phyloP scores from a whole-genome alignment of 2,113 vertebrate species.

The Psophia crepitans region DNA sequence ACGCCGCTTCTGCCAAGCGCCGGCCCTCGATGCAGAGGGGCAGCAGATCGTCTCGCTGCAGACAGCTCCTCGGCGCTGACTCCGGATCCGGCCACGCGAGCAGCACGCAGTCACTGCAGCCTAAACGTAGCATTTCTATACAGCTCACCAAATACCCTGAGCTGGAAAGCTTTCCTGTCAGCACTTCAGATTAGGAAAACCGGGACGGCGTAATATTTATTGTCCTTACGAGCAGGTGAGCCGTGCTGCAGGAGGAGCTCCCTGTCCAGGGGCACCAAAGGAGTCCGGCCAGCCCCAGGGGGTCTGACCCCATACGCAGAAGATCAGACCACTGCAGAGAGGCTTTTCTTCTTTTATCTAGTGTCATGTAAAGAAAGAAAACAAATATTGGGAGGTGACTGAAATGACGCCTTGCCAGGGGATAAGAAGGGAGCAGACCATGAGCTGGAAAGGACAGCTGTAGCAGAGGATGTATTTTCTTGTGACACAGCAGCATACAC shows the following conservation, averaged over 20 bases:
- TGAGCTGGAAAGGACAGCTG: background rate
- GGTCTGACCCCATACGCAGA: rapidly evolving
- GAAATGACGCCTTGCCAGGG: background rate
- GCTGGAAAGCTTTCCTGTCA: background rate
- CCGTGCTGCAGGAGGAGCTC: background rate
- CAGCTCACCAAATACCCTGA: background rate
- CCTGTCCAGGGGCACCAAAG: background rate
- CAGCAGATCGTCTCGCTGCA: background rate
- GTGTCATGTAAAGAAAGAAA: background rate
- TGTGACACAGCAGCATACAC: background rate
- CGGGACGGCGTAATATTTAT: background rate
- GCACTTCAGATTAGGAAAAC: background rate
- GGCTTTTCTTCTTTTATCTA: background rate
- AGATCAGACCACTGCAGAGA: background rate
- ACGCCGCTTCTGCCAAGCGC: background rate
- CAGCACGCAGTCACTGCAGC: rapidly evolving
- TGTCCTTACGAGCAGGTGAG: rapidly evolving
- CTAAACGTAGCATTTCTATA: background rate
- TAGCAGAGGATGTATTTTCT: background rate
- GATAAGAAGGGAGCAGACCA: background rate
- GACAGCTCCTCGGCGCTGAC: background rate
- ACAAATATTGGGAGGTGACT: too few species aligned
- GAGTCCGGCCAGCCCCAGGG: background rate
- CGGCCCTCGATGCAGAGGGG: rapidly evolving
- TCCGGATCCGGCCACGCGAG: rapidly evolving